Evolutionary conservation across 2,113 vertebrate genomes (phyloP).

Genomic region (Salvelinus namaycush): DNA sequence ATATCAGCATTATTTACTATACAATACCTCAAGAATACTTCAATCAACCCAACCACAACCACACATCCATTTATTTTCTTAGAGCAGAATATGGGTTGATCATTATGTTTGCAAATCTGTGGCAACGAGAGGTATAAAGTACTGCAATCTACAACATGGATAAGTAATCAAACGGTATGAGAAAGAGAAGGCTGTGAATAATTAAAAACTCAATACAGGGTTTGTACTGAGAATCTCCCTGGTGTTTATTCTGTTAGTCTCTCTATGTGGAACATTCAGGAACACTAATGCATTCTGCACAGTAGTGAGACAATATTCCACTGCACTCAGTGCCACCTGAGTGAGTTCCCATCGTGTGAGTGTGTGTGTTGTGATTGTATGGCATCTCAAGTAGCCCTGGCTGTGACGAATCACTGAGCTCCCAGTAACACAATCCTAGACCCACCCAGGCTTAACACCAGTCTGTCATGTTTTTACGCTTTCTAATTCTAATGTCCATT

Average conservation of each 20-base stretch:
- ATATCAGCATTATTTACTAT: too few species aligned
- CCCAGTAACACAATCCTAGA: constrained; percentile 1
- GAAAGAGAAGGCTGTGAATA: not conserved
- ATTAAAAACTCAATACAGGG: not conserved
- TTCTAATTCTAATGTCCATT: not conserved
- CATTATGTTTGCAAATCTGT: not conserved
- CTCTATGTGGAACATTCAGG: not conserved
- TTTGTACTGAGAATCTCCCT: too few species aligned
- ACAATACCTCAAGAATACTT: too few species aligned
- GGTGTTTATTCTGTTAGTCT: not conserved
- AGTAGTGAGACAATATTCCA: constrained; percentile 1
- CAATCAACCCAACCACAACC: not conserved
- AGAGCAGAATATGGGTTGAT: not conserved
- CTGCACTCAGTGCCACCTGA: not conserved
- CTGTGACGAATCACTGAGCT: not conserved
- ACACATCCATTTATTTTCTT: not conserved
- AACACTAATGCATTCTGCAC: not conserved
- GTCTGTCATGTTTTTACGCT: not conserved
- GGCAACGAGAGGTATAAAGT: not conserved
- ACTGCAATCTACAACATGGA: not conserved
- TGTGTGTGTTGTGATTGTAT: not conserved
- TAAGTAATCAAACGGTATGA: not conserved
- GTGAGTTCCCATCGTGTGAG: not conserved
- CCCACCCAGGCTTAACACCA: not conserved
- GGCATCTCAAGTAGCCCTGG: not conserved